These are phyloP conservation scores for Drosophila niveifrons DNA, from an alignment of 2,888 invertebrate genomes.

Conservation along the genomic window DNA sequence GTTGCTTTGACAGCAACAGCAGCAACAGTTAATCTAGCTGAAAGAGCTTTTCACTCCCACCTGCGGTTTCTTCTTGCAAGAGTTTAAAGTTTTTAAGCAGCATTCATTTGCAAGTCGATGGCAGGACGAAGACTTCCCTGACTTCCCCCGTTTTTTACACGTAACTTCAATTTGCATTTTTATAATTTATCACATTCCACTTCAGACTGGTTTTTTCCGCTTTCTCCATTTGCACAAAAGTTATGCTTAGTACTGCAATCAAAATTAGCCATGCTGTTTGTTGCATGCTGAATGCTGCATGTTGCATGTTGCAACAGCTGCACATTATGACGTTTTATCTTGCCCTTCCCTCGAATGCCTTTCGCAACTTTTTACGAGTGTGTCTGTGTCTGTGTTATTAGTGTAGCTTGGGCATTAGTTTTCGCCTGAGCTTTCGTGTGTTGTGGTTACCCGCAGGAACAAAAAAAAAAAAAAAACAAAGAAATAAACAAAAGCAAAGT, in stretches of 20 bases:
- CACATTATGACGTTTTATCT: conserved; percentile 53
- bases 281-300: conserved; percentile 29
- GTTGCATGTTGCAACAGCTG: conserved; percentile 33
- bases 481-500: conserved; percentile 24
- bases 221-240: neutral
- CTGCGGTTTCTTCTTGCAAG: conserved; percentile 29
- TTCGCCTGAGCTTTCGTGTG: conserved; percentile 4
- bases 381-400: conserved; percentile 41
- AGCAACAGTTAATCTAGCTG: conserved; percentile 34
- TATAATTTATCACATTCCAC: conserved; percentile 58
- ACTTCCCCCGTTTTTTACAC: conserved; percentile 21
- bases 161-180: conserved; percentile 63
- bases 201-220: neutral
- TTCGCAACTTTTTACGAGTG: conserved; percentile 39
- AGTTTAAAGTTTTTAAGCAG: conserved; percentile 47
- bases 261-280: conserved; percentile 34
- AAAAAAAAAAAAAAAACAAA: neutral
- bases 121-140: conserved; percentile 21
- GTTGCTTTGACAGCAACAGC: conserved; percentile 40
- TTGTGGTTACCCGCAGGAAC: neutral
- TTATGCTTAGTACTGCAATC: conserved; percentile 14
- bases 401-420: conserved; percentile 47
- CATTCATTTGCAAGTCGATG: conserved; percentile 27
- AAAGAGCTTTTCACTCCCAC: neutral
- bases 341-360: conserved; percentile 13